phyloP scores from a whole-genome alignment of 2,113 vertebrate genomes.

The Sinocyclocheilus maitianheensis region DNA sequence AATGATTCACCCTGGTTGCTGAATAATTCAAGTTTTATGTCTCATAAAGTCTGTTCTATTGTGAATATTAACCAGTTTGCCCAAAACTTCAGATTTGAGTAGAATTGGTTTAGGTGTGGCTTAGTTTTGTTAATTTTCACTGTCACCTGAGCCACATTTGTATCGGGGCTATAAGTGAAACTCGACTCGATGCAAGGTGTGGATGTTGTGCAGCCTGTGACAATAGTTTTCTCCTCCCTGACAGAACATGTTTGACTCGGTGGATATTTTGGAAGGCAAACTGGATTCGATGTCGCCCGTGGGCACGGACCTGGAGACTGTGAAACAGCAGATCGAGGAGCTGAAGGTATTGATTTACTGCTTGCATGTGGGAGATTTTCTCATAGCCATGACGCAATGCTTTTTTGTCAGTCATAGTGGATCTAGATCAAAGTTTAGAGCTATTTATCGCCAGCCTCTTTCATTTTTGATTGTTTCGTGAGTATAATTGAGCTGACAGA shows the following conservation, averaged over 20 bases:
- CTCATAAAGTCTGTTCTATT: not conserved
- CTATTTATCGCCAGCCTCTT: constrained; percentile 21
- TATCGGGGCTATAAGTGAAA: constrained; percentile 49
- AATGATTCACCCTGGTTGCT: not conserved
- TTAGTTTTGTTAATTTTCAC: not conserved
- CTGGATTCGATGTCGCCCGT: constrained; percentile 94
- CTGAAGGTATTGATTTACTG: constrained; percentile 84
- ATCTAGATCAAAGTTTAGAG: constrained; percentile 44
- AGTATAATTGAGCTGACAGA: constrained; percentile 19
- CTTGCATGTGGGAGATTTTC: constrained; percentile 33
- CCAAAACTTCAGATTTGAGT: not conserved
- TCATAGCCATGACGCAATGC: not conserved
- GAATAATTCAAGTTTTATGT: not conserved
- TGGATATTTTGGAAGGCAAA: constrained; percentile 92
- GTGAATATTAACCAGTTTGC: not conserved
- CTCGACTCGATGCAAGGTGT: constrained; percentile 41
- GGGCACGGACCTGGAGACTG: constrained; percentile 96
- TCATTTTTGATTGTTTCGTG: constrained; percentile 37
- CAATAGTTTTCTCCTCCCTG: constrained; percentile 47
- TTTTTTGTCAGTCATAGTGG: not conserved
- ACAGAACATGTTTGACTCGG: constrained; percentile 97
- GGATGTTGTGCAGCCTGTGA: constrained; percentile 54
- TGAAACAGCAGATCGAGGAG: constrained; percentile 96
- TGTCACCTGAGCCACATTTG: not conserved
- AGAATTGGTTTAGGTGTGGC: constrained; percentile 16